Conservation (phyloP, 2,888 invertebrate genomes). For the Hydrotaea cyrtoneurina region DNA sequence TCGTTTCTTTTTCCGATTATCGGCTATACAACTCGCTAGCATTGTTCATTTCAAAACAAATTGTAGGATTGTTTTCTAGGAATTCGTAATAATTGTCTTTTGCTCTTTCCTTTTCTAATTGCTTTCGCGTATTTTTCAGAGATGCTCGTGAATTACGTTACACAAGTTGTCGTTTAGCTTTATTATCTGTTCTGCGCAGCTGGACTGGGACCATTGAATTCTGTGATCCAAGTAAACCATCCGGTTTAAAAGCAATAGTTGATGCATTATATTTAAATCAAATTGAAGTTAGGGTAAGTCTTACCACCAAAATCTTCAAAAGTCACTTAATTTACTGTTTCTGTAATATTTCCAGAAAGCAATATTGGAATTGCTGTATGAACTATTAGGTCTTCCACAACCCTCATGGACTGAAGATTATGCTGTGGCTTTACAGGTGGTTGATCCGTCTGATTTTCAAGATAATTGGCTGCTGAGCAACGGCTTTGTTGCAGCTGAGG, state of each 20-base stretch:
- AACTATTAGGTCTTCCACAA: conserved; percentile 91
- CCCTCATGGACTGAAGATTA: conserved; percentile 97
- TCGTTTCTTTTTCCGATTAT: neutral
- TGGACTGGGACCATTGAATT: conserved; percentile 95
- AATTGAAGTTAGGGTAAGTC: conserved; percentile 92
- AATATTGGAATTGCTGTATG: conserved; percentile 94
- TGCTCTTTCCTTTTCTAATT: neutral
- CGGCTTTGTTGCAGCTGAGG: conserved; percentile 97
- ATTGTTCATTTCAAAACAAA: too few relatives aligned
- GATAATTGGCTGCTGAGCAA: conserved; percentile 94
- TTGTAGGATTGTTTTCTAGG: too few relatives aligned
- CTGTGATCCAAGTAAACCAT: conserved; percentile 88
- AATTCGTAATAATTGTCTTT: neutral
- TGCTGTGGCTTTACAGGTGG: conserved; percentile 91
- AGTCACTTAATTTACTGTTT: conserved; percentile 3
- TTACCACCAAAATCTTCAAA: neutral
- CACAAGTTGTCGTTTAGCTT: conserved; percentile 91
- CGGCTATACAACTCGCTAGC: neutral
- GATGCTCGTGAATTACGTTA: conserved; percentile 91
- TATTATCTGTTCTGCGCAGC: conserved; percentile 92
- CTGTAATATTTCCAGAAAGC: conserved; percentile 85
- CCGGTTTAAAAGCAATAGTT: conserved; percentile 89
- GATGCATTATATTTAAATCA: conserved; percentile 92
- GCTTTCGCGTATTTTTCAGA: conserved; percentile 77
- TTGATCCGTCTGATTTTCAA: conserved; percentile 92